Percentiles rank a stretch among this genome's conserved stretches.
These are phyloP conservation scores for Astyanax mexicanus DNA, from an alignment of 2,797 vertebrate genomes.

Conservation along the genomic window DNA sequence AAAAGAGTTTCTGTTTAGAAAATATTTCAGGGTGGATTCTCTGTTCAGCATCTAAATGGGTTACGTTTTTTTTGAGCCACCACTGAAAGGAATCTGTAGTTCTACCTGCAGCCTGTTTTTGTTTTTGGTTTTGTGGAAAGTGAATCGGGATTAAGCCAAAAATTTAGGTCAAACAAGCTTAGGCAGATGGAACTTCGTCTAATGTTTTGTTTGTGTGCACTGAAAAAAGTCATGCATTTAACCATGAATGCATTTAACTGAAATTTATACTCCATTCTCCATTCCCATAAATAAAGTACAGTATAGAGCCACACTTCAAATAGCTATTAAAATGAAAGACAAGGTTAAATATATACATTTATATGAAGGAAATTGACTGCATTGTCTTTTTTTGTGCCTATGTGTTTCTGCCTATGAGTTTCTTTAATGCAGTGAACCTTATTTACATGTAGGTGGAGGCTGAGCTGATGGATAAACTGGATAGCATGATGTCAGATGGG, in stretches of 20 bases:
- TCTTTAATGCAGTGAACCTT: too few relatives aligned
- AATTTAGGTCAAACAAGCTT: background rate
- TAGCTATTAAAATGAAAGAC: too few relatives aligned
- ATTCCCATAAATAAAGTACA: too few relatives aligned
- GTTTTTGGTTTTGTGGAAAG: background rate
- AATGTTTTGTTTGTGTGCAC: background rate
- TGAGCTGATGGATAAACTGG: slow-evolving; percentile 97
- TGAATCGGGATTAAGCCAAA: background rate
- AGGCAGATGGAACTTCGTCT: background rate
- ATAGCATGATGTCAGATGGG: slow-evolving; percentile 97
- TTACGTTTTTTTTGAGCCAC: too few relatives aligned
- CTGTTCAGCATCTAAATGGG: background rate
- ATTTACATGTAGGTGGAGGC: slow-evolving; percentile 89
- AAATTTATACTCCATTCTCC: too few relatives aligned
- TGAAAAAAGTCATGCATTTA: too few relatives aligned
- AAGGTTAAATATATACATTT: too few relatives aligned
- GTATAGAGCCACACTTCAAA: too few relatives aligned
- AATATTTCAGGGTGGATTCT: background rate
- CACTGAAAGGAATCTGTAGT: background rate
- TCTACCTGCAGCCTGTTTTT: background rate
- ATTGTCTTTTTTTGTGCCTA: background rate
- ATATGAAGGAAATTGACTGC: too few relatives aligned
- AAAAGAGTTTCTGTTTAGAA: background rate
- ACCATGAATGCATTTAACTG: too few relatives aligned
- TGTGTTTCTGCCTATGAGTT: background rate